Evolutionary conservation across 2,113 vertebrate species (phyloP).

Genomic region (Sylvietta virens): DNA sequence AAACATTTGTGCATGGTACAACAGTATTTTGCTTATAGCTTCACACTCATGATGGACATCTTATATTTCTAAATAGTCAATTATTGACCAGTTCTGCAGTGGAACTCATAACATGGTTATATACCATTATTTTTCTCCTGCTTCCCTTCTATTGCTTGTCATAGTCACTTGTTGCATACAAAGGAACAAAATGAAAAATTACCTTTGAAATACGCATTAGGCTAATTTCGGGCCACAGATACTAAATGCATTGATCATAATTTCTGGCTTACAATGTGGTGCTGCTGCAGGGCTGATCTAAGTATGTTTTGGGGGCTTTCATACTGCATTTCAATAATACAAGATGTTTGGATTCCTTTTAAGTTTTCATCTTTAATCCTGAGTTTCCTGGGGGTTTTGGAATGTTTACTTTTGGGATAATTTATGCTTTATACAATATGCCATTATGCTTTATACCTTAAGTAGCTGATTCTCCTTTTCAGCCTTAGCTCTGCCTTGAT

Average conservation of each 20-base stretch:
- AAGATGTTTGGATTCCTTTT: constrained; percentile 24
- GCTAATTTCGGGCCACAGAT: background rate
- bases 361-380: constrained; percentile 34
- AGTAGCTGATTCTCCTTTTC: background rate
- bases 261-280: background rate
- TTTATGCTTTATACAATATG: constrained; percentile 10
- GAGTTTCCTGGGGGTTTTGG: constrained; percentile 6
- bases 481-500: background rate
- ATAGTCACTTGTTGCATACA: background rate
- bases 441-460: background rate
- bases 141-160: background rate
- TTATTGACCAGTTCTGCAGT: background rate
- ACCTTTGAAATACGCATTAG: background rate
- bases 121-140: background rate
- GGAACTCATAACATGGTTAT: background rate
- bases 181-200: background rate
- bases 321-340: background rate
- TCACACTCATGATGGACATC: background rate
- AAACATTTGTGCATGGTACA: background rate
- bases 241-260: background rate
- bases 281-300: background rate
- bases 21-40: background rate
- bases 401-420: constrained; percentile 31
- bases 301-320: constrained; percentile 12
- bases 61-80: background rate